Evolutionary conservation across 2,797 vertebrate species (phyloP).

Genomic region (Sebastes cheni): DNA sequence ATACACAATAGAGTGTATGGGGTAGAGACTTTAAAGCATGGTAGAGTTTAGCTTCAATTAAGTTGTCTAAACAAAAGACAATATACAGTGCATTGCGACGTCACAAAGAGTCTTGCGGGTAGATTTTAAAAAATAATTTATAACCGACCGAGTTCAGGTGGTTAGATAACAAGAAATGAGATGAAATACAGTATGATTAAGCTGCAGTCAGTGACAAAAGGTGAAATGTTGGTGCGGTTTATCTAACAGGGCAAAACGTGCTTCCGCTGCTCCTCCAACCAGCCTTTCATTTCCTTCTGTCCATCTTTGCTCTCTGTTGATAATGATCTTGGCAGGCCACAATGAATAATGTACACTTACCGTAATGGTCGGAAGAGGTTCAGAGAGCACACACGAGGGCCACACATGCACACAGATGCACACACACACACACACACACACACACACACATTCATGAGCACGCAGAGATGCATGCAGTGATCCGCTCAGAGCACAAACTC

Average conservation of each 20-base stretch:
- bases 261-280: slow-evolving; percentile 38
- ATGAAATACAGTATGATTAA: slow-evolving; percentile 1
- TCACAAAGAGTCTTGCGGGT: background rate
- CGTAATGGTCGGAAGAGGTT: slow-evolving; percentile 63
- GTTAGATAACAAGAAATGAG: background rate
- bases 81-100: background rate
- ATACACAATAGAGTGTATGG: too few species aligned
- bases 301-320: slow-evolving; percentile 57
- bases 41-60: background rate
- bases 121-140: background rate
- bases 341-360: slow-evolving; percentile 76
- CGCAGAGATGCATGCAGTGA: background rate
- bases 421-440: background rate
- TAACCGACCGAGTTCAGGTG: background rate
- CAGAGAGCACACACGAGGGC: slow-evolving; percentile 21
- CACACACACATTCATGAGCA: background rate
- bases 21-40: background rate
- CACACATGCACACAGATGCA: background rate
- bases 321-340: slow-evolving; percentile 68
- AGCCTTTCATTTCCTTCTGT: slow-evolving; percentile 49
- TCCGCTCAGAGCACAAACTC: background rate
- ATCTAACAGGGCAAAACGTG: slow-evolving; percentile 20
- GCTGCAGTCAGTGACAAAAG: slow-evolving; percentile 7
- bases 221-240: slow-evolving; percentile 29
- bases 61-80: background rate